These are phyloP conservation scores for Anarsia innoxiella DNA, from an alignment of 2,888 invertebrate genomes.

Conservation along the genomic window DNA sequence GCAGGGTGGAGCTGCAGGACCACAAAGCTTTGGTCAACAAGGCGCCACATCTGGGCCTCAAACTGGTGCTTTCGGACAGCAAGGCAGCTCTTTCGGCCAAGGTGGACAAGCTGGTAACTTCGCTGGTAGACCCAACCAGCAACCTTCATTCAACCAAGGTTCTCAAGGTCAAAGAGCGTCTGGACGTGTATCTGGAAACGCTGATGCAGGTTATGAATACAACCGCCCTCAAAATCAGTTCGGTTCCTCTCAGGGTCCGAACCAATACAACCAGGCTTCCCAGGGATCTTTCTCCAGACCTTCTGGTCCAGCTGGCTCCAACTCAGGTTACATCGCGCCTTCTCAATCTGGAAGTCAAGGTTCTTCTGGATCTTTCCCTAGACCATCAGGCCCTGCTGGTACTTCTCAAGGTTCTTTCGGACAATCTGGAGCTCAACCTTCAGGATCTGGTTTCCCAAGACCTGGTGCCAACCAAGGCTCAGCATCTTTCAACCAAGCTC, in stretches of 20 bases:
- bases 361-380: slow-evolving; percentile 18
- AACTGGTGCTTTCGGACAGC: slow-evolving; percentile 11
- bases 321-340: neutral
- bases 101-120: neutral
- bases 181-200: slow-evolving; percentile 15
- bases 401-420: slow-evolving; percentile 17
- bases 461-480: neutral
- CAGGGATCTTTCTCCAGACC: slow-evolving; percentile 8
- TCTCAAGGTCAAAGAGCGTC: slow-evolving; percentile 13
- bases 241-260: slow-evolving; percentile 12
- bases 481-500: slow-evolving; percentile 14
- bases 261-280: slow-evolving; percentile 6
- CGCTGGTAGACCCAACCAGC: slow-evolving; percentile 7
- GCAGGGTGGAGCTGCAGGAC: too few relatives aligned
- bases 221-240: slow-evolving; percentile 19
- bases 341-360: slow-evolving; percentile 6
- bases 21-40: slow-evolving; percentile 1
- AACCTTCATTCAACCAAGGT: slow-evolving; percentile 10
- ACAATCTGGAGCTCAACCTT: slow-evolving; percentile 7
- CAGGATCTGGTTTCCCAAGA: neutral
- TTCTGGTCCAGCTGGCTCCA: slow-evolving; percentile 2
- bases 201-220: slow-evolving; percentile 24
- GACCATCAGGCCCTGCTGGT: slow-evolving; percentile 9
- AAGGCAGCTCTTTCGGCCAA: slow-evolving; percentile 1
- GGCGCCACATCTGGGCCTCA: too few relatives aligned